Conservation (phyloP, 2,888 invertebrate genomes). For the Protophormia terraenovae region DNA sequence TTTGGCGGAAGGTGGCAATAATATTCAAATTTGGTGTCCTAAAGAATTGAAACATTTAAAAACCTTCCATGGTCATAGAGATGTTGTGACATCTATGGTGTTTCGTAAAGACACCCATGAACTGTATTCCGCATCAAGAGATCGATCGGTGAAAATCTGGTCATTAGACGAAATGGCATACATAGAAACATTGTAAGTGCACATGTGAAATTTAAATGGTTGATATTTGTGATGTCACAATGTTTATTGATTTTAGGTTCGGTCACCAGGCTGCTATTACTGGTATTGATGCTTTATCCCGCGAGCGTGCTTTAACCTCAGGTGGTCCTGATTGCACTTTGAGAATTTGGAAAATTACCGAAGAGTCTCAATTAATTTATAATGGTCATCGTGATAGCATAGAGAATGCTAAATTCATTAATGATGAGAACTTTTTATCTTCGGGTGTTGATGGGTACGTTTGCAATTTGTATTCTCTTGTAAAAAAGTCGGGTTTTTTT, state of each 20-base stretch:
- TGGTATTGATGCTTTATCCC: conserved; percentile 91
- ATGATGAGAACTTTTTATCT: conserved; percentile 96
- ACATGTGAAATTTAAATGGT: not conserved
- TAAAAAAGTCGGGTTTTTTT: no score
- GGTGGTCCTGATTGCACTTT: conserved; percentile 94
- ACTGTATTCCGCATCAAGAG: conserved; percentile 90
- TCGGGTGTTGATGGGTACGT: conserved; percentile 93
- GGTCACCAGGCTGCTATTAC: conserved; percentile 95
- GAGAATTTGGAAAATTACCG: conserved; percentile 97
- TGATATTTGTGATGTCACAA: not conserved
- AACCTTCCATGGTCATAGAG: conserved; percentile 91
- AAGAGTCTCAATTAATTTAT: conserved; percentile 97
- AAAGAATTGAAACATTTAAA: conserved; percentile 88
- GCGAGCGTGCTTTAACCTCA: conserved; percentile 93
- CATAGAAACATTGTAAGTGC: conserved; percentile 92
- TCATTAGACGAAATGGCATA: conserved; percentile 97
- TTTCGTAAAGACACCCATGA: conserved; percentile 93
- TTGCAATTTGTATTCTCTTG: not conserved
- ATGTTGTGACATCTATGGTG: conserved; percentile 87
- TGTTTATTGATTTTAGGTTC: conserved; percentile 80
- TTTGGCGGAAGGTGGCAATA: conserved; percentile 86
- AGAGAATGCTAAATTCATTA: conserved; percentile 93
- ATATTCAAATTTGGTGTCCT: conserved; percentile 93
- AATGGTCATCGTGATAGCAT: conserved; percentile 92
- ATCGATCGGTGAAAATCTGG: conserved; percentile 95